Conservation (phyloP, 1,140 invertebrate species). For the Drosophila tsacasi region DNA sequence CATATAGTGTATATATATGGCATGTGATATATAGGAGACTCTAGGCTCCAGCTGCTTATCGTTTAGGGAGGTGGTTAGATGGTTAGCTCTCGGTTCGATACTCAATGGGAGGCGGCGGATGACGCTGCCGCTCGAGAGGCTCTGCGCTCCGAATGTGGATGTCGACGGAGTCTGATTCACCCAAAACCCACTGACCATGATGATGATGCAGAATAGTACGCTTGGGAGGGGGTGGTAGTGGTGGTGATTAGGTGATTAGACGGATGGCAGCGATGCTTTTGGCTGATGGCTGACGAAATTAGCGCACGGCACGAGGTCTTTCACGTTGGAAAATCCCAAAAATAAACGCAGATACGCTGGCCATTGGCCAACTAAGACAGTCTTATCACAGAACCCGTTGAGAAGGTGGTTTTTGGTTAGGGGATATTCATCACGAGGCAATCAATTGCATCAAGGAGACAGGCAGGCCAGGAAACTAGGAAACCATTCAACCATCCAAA, state of each 20-base stretch:
- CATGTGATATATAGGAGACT: conserved; percentile 1
- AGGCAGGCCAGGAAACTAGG: background rate
- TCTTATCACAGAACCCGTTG: conserved; percentile 20
- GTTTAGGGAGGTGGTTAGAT: conserved; percentile 43
- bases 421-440: conserved; percentile 38
- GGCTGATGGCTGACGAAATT: conserved; percentile 34
- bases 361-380: conserved; percentile 18
- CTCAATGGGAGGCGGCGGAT: conserved; percentile 66
- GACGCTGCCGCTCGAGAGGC: conserved; percentile 28
- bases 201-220: conserved; percentile 65
- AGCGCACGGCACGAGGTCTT: conserved; percentile 44
- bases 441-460: conserved; percentile 30
- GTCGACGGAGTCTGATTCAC: conserved; percentile 48
- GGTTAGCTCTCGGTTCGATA: conserved; percentile 50
- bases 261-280: conserved; percentile 29
- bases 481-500: background rate
- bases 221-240: background rate
- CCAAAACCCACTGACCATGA: conserved; percentile 65
- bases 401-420: background rate
- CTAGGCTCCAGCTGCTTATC: conserved; percentile 65
- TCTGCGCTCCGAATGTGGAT: background rate
- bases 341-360: conserved; percentile 26
- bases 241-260: conserved; percentile 19
- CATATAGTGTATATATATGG: conserved; percentile 24
- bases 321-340: conserved; percentile 39